Evolutionary conservation across 2,888 invertebrate species (phyloP).

Genomic region (Eupsilia transversa): DNA sequence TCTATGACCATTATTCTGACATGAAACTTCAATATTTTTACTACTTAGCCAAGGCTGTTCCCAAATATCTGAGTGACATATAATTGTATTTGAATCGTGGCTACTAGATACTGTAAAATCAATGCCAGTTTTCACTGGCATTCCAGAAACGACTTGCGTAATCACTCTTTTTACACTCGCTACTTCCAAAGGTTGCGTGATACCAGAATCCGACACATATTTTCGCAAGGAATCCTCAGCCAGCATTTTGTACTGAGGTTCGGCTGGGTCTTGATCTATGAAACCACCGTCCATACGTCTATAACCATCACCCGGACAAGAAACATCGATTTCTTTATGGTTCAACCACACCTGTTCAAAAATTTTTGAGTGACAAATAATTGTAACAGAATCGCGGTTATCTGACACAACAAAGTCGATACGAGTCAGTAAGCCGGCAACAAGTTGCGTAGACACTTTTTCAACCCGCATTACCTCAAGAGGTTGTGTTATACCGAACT

Average conservation of each 20-base stretch:
- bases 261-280: slow-evolving; percentile 9
- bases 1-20: neutral
- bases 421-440: slow-evolving; percentile 55
- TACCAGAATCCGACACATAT: slow-evolving; percentile 47
- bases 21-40: neutral
- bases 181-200: slow-evolving; percentile 38
- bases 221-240: slow-evolving; percentile 67
- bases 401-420: slow-evolving; percentile 59
- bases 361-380: neutral
- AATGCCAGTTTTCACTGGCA: slow-evolving; percentile 43
- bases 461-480: slow-evolving; percentile 52
- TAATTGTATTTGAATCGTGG: neutral
- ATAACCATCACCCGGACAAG: neutral
- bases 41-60: fast-evolving
- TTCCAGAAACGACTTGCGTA: slow-evolving; percentile 68
- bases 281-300: neutral
- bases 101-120: neutral
- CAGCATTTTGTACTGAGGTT: slow-evolving; percentile 12
- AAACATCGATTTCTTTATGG: slow-evolving; percentile 28
- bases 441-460: slow-evolving; percentile 62
- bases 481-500: slow-evolving; percentile 31
- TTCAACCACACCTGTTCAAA: neutral
- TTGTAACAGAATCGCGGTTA: neutral
- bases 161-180: slow-evolving; percentile 55
- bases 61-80: neutral